These are phyloP conservation scores for Tigriopus japonicus DNA, from an alignment of 1,140 invertebrate species.

Conservation along the genomic window DNA sequence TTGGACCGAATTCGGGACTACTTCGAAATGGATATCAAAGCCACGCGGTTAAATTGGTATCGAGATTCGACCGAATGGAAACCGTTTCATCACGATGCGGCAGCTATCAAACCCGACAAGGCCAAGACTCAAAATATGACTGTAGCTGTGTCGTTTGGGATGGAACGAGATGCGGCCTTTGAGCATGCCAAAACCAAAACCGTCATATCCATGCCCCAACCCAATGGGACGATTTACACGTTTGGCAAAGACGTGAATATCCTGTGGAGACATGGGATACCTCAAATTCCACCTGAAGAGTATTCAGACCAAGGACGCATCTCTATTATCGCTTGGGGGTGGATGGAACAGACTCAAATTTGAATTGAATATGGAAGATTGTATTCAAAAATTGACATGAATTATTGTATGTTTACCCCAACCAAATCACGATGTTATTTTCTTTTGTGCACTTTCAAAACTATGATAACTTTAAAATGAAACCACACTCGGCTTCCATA, in stretches of 20 bases:
- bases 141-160: slow-evolving; percentile 6
- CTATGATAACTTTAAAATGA: no score
- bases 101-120: slow-evolving; percentile 1
- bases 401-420: no score
- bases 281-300: slow-evolving; percentile 5
- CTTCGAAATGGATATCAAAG: slow-evolving; percentile 11
- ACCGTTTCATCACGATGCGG: slow-evolving; percentile 14
- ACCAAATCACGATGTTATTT: no score
- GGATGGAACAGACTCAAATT: background rate
- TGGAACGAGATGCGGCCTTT: slow-evolving; percentile 10
- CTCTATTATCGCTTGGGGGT: slow-evolving; percentile 11
- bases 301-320: background rate
- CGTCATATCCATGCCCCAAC: slow-evolving; percentile 8
- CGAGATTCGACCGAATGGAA: slow-evolving; percentile 9
- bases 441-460: no score
- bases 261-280: slow-evolving; percentile 9
- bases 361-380: no score
- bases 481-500: no score
- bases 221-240: slow-evolving; percentile 7
- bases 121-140: slow-evolving; percentile 12
- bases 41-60: slow-evolving; percentile 11
- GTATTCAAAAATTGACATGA: no score
- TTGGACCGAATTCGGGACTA: slow-evolving; percentile 3
- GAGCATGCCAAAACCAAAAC: slow-evolving; percentile 10
- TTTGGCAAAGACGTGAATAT: slow-evolving; percentile 12